Conservation (phyloP, 2,888 invertebrate genomes). For the Parthenolecanium corni region DNA sequence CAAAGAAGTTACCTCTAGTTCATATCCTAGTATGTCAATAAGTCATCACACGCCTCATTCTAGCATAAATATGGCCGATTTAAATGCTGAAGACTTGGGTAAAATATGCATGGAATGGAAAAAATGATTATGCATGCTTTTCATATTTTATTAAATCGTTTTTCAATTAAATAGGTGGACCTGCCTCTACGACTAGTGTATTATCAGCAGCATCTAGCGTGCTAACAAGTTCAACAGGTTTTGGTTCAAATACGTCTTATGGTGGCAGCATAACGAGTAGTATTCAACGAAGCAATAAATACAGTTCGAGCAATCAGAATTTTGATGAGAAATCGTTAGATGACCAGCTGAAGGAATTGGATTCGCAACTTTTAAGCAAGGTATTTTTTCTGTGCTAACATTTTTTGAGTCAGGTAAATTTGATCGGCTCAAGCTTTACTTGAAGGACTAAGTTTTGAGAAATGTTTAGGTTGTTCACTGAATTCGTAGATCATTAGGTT, state of each 20-base stretch:
- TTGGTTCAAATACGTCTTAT: conserved; percentile 47
- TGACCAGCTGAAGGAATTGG: conserved; percentile 68
- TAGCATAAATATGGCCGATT: conserved; percentile 40
- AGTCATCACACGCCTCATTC: conserved; percentile 45
- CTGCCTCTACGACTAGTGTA: conserved; percentile 33
- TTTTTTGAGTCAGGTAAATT: too few species aligned
- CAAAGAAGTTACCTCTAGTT: conserved; percentile 46
- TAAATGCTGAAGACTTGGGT: conserved; percentile 39
- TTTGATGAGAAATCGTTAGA: conserved; percentile 66
- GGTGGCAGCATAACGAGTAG: conserved; percentile 43
- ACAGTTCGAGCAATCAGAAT: conserved; percentile 38
- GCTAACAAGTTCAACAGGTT: conserved; percentile 46
- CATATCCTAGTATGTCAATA: conserved; percentile 40
- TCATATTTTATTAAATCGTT: not conserved
- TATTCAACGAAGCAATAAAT: conserved; percentile 34
- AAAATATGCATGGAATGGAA: conserved; percentile 29
- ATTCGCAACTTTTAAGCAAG: conserved; percentile 51
- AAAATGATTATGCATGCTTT: too few species aligned
- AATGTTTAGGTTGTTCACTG: too few species aligned
- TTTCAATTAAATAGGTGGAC: conserved; percentile 9
- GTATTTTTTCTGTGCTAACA: conserved; percentile 31
- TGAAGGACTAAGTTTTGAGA: too few species aligned
- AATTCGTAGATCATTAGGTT: too few species aligned
- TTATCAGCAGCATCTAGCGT: conserved; percentile 46
- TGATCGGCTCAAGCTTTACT: not conserved